These are phyloP conservation scores for Euphydryas editha DNA, from an alignment of 2,888 invertebrate genomes.

Conservation along the genomic window DNA sequence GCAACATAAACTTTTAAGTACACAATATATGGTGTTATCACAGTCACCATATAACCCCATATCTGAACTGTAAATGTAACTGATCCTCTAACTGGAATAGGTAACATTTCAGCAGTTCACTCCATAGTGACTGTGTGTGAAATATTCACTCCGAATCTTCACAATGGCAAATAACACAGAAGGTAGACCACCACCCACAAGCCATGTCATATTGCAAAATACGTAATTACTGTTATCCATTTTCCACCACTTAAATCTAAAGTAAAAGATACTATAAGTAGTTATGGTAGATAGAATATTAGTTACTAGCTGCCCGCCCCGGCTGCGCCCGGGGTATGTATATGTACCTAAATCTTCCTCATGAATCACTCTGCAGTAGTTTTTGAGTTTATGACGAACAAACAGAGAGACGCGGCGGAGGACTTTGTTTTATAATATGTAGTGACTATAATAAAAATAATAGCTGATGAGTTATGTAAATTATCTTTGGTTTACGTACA, in stretches of 20 bases:
- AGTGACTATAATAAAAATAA: no score
- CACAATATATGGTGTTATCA: slow-evolving; percentile 66
- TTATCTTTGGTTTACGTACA: no score
- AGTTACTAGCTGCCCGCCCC: no score
- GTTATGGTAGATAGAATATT: slow-evolving; percentile 68
- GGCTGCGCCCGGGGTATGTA: no score
- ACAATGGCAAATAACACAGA: slow-evolving; percentile 62
- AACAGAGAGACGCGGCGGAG: no score
- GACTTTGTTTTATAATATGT: no score
- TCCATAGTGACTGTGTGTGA: slow-evolving; percentile 56
- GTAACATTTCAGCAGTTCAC: slow-evolving; percentile 67
- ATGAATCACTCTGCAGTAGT: no score
- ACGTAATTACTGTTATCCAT: slow-evolving; percentile 50
- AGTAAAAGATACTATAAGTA: slow-evolving; percentile 58
- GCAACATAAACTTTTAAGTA: slow-evolving; percentile 56
- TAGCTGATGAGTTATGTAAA: no score
- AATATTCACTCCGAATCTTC: slow-evolving; percentile 63
- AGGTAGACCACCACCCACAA: slow-evolving; percentile 54
- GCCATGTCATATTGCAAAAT: slow-evolving; percentile 59
- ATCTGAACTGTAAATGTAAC: slow-evolving; percentile 62
- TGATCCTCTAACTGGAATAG: slow-evolving; percentile 63
- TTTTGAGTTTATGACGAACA: no score
- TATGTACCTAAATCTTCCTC: no score
- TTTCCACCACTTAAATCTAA: slow-evolving; percentile 64
- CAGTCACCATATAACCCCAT: slow-evolving; percentile 55